Base-by-base conservation (phyloP, 1,140 invertebrate genomes). In the Trichonephila clavata region DNA sequence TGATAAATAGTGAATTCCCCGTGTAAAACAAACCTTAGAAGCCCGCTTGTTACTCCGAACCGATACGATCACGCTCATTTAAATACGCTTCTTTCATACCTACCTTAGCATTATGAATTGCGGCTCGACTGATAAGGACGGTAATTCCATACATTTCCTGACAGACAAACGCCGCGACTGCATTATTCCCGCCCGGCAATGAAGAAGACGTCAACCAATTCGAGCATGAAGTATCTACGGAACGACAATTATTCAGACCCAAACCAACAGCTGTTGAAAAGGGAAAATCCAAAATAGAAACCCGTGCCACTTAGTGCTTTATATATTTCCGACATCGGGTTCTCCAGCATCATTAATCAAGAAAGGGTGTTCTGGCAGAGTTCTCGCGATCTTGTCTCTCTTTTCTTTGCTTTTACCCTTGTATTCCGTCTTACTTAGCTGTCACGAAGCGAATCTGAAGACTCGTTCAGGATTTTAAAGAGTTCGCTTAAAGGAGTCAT, bases 291-390 rank as follows among this genome's bases (percentile, higher is more conserved):
- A 90, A 90, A 90, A 90, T 90, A 90, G 89, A 90, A 90, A 39
- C 89, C 87, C n/a, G 87, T 89, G 81, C 89, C 89, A 90, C 89
- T 90, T 90, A 90, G 68, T 90, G 89, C 89, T 90, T 90, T 90
- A 90, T 90, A 90, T 90, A 90, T 90, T 90, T 90, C 71, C 89
- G 89, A 80, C 89, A 90, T 80, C 39, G 87, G 68, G 39, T 89
- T 80, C 71, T 90, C 16, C 27, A n/a, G 27, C 43, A 81, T 61
- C 89, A 90, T 90, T 90, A 77, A 90, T 90, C 89, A 90, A 81
- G 57, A 39, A 57, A 89, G 87, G 43, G 87, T 57, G 61, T 71
- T n/a, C 71, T 90, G 89, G 89, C 89, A 90, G 50, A 60, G 57
- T 90, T 60, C 57, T 27, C 43, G 89, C 61, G 59, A 39, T 63